phyloP scores from a whole-genome alignment of 2,888 invertebrate genomes.

The Lagria hirta region DNA sequence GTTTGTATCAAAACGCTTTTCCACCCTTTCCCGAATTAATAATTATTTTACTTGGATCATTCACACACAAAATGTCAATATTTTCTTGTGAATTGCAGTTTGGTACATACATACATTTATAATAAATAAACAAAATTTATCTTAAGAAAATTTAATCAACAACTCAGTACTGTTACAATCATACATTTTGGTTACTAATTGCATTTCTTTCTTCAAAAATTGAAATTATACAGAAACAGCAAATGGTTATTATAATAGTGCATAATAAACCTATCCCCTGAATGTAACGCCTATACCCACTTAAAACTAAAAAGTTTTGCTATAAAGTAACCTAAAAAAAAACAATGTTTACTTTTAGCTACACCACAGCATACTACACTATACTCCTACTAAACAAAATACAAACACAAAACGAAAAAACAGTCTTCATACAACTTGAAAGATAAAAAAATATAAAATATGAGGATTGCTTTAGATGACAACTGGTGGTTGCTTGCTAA shows the following conservation, averaged over 20 bases:
- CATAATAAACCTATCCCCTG: slow-evolving; percentile 16
- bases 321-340: too few relatives aligned
- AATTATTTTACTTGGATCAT: too few relatives aligned
- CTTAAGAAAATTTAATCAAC: slow-evolving; percentile 16
- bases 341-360: too few relatives aligned
- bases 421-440: too few relatives aligned
- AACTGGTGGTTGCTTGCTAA: too few relatives aligned
- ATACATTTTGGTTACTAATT: slow-evolving; percentile 11
- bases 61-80: slow-evolving; percentile 1
- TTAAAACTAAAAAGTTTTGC: too few relatives aligned
- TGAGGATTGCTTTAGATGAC: too few relatives aligned
- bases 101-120: slow-evolving; percentile 6
- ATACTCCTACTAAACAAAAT: too few relatives aligned
- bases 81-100: background rate
- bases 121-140: slow-evolving; percentile 15
- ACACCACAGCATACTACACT: too few relatives aligned
- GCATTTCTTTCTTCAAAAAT: slow-evolving; percentile 3
- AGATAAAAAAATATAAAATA: too few relatives aligned
- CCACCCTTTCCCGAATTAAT: too few relatives aligned
- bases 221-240: slow-evolving; percentile 2
- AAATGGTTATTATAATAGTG: slow-evolving; percentile 10
- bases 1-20: slow-evolving; percentile 1
- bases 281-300: slow-evolving; percentile 9
- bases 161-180: slow-evolving; percentile 14
- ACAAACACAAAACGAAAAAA: too few relatives aligned